A percentile compares a stretch with the other conserved stretches of the same genome.
These are phyloP conservation scores for Macrotis lagotis DNA, from an alignment of 2,113 vertebrate species.

Conservation along the genomic window DNA sequence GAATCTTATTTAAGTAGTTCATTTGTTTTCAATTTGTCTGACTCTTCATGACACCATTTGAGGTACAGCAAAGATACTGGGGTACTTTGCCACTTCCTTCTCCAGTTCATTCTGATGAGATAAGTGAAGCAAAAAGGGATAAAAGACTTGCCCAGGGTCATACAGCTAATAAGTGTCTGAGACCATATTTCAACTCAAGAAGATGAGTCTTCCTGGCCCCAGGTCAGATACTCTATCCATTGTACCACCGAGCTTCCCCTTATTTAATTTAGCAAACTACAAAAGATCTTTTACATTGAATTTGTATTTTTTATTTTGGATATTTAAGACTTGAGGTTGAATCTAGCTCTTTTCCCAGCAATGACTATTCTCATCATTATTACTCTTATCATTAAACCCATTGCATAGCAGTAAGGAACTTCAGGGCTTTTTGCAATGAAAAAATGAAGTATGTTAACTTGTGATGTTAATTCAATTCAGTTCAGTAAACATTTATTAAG, in stretches of 20 bases:
- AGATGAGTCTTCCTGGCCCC: not conserved
- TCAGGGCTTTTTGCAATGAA: too few relatives aligned
- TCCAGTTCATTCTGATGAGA: not conserved
- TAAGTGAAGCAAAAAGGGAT: not conserved
- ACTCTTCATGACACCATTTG: not conserved
- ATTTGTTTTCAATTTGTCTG: not conserved
- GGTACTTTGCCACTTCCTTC: not conserved
- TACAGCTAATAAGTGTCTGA: not conserved
- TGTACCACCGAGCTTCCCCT: not conserved
- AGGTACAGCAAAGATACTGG: not conserved
- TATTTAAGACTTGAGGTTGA: not conserved
- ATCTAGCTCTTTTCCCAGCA: not conserved
- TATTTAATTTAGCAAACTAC: not conserved
- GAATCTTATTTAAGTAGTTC: not conserved
- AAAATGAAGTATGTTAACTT: too few relatives aligned
- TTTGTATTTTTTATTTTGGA: not conserved
- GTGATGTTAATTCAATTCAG: too few relatives aligned
- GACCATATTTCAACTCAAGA: not conserved
- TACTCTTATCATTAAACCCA: too few relatives aligned
- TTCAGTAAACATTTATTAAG: not conserved
- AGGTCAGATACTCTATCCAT: not conserved
- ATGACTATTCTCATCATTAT: too few relatives aligned
- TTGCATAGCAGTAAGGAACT: not conserved
- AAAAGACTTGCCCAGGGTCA: not conserved
- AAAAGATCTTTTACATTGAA: not conserved